Evolutionary conservation across 2,797 vertebrate species (phyloP).

Genomic region (Fratercula arctica): DNA sequence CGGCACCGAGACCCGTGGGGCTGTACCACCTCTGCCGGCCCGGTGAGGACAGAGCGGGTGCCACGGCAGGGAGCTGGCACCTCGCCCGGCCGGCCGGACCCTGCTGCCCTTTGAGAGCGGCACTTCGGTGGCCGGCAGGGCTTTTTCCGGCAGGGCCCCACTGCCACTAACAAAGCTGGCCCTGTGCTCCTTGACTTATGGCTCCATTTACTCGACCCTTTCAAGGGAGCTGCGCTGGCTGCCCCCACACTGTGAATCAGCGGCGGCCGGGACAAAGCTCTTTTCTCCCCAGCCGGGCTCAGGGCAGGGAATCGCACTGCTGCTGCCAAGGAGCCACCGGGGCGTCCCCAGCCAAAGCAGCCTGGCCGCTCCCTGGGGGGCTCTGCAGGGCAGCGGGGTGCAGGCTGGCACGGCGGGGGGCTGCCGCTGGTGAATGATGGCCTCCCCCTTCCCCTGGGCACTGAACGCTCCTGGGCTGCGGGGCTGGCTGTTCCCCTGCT

Average conservation of each 20-base stretch:
- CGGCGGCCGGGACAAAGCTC: not conserved
- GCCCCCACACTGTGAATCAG: not conserved
- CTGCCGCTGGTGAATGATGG: not conserved
- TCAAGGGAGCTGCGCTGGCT: not conserved
- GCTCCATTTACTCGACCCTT: conserved; percentile 45
- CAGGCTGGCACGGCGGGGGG: fast-evolving
- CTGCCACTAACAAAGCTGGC: conserved; percentile 17
- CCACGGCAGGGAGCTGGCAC: fast-evolving
- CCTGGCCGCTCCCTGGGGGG: not conserved
- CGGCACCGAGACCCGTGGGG: fast-evolving
- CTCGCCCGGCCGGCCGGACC: fast-evolving
- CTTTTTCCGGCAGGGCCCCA: not conserved
- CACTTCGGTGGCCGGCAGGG: not conserved
- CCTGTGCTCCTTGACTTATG: conserved; percentile 45
- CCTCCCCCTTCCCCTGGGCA: not conserved
- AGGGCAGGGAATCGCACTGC: not conserved
- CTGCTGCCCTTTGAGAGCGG: not conserved
- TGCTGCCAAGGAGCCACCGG: not conserved
- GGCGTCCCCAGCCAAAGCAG: fast-evolving
- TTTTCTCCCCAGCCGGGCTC: not conserved
- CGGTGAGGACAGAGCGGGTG: not conserved
- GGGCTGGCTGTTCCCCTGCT: not conserved
- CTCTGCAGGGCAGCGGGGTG: fast-evolving
- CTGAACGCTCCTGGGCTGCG: not conserved
- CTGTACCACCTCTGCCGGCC: not conserved